Evolutionary conservation across 30 jellyfish, hydroid and myxozoan species (phyloP).

Genomic region (Chrysaora quinquecirrha): DNA sequence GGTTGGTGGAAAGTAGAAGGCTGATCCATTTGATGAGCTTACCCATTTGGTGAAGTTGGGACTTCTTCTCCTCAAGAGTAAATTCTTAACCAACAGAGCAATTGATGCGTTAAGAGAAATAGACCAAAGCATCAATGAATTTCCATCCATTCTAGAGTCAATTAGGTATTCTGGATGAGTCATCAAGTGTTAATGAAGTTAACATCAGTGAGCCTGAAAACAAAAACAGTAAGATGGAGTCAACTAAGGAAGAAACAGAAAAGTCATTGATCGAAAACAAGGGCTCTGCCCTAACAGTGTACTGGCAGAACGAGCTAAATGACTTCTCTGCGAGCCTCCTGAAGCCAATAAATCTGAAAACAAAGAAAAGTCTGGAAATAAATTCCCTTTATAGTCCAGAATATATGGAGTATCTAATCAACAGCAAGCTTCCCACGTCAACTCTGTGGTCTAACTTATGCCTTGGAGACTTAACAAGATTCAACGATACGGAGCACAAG

Average conservation of each 20-base stretch:
- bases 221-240: background rate
- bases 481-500: background rate
- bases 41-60: background rate
- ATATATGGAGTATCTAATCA: slow-evolving; percentile 2
- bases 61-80: background rate
- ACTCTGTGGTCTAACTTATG: background rate
- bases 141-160: background rate
- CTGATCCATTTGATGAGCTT: slow-evolving; percentile 3
- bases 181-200: too few species aligned
- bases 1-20: slow-evolving; percentile 11
- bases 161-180: background rate
- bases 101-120: background rate
- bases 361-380: background rate
- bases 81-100: background rate
- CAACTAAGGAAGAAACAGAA: background rate
- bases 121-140: background rate
- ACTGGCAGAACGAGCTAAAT: background rate
- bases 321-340: background rate
- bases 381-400: background rate
- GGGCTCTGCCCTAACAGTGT: background rate
- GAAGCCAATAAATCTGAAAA: background rate
- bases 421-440: background rate
- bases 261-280: background rate
- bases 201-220: background rate
- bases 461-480: slow-evolving; percentile 12